Evolutionary conservation across 1,140 invertebrate genomes (phyloP), one percentile per base, ranked within the genome.

Genomic region (Amphibalanus amphitrite): DNA sequence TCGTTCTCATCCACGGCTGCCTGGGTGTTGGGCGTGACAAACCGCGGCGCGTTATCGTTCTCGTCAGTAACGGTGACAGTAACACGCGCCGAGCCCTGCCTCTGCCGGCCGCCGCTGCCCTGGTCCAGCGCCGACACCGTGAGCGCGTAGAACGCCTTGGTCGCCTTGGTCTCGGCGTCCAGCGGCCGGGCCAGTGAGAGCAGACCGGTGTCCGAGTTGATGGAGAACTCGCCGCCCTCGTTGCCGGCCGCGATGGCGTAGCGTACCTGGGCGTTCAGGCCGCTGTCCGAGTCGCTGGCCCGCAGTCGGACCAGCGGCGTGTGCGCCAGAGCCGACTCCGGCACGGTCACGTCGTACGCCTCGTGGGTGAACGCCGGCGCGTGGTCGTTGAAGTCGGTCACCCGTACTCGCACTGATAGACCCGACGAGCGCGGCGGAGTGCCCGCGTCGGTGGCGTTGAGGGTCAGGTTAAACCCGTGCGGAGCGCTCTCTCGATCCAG

Each of bases 201-300:
- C 83, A 97, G 89, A 0, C 94, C 95, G 0, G 92, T 93, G 74
- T 90, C 87, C 0, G 90, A 86, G 79, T 95, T 91, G 17, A 97
- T 87, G 59, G 85, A 81, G 79, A 97, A 97, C 76, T 93, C 90
- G 0, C 88, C 86, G 38, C 90, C 90, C 76, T 93, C 89, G 80
- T 97, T 96, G 0, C 95, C 93, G 23, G 89, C 90, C 6, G 94
- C 92, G 71, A 98, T 95, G 80, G 90, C 90, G 69, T 95, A 85
- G 73, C 87, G 88, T 0, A 95, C 90, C 76, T 89, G 81, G 0
- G 90, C 90, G 78, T 93, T 93, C 77, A 84, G 85, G 0, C 90
- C 91, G 71, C 88, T 84, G 78, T 93, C 91, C 0, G 88, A 86
- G 77, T 97, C 93, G 15, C 84, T 89, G 0, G 95, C 92, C 77